phyloP scores from a whole-genome alignment of 2,888 invertebrate species.

The Drosophila formosana region DNA sequence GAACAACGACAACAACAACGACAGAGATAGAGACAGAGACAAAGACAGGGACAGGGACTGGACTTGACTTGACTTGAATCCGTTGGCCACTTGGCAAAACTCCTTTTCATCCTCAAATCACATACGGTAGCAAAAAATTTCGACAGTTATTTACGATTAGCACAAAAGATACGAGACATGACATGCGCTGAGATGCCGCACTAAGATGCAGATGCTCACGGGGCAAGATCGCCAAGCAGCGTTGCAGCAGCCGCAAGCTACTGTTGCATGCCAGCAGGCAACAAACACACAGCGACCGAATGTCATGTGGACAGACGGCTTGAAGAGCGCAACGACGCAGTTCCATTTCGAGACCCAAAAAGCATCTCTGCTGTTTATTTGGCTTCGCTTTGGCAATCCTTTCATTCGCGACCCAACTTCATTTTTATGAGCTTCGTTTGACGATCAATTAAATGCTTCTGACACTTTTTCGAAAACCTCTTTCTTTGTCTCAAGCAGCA shows the following conservation, averaged over 20 bases:
- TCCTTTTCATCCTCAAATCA: slow-evolving; percentile 75
- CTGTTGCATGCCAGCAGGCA: slow-evolving; percentile 57
- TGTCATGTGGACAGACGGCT: not conserved
- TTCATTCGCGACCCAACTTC: slow-evolving; percentile 26
- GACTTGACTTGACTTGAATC: slow-evolving; percentile 34
- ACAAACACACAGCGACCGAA: slow-evolving; percentile 47
- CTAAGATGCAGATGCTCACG: slow-evolving; percentile 53
- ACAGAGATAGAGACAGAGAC: not conserved
- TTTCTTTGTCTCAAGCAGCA: not conserved
- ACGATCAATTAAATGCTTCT: slow-evolving; percentile 55
- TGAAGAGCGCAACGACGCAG: not conserved
- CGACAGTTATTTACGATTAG: slow-evolving; percentile 81
- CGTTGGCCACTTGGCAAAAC: slow-evolving; percentile 62
- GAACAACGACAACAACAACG: slow-evolving; percentile 24
- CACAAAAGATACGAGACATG: slow-evolving; percentile 80
- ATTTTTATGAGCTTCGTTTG: slow-evolving; percentile 47
- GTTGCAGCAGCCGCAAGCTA: slow-evolving; percentile 43
- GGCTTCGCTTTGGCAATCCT: slow-evolving; percentile 20
- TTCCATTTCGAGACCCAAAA: slow-evolving; percentile 6
- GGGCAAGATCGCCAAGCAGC: slow-evolving; percentile 7
- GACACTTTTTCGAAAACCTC: slow-evolving; percentile 40
- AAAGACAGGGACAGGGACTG: slow-evolving; percentile 33
- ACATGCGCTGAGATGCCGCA: slow-evolving; percentile 74
- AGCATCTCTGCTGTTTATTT: slow-evolving; percentile 40
- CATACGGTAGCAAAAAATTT: slow-evolving; percentile 81